phyloP scores from a whole-genome alignment of 2,888 invertebrate genomes.

The Mongoloraphidia duomilia region DNA sequence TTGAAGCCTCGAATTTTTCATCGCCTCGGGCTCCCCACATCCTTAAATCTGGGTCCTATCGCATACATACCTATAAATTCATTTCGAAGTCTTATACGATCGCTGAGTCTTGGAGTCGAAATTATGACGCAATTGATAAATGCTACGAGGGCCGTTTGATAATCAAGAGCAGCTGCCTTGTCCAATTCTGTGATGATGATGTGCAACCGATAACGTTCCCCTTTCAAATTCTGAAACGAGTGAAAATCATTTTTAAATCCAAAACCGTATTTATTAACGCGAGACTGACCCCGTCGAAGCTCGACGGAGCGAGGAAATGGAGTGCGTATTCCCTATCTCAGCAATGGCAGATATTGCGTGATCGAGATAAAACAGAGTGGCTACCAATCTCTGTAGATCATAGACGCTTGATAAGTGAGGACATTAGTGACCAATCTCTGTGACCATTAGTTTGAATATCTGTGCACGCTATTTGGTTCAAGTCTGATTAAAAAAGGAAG shows the following conservation, averaged over 20 bases:
- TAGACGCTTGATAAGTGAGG: no score
- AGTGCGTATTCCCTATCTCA: no score
- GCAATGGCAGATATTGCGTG: no score
- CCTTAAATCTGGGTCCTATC: neutral
- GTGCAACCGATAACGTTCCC: constrained; percentile 77
- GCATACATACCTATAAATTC: constrained; percentile 78
- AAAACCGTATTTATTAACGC: no score
- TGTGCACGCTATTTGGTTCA: no score
- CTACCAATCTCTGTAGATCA: no score
- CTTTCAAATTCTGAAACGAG: constrained; percentile 56
- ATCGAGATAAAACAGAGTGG: no score
- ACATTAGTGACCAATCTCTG: no score
- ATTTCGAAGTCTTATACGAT: constrained; percentile 76
- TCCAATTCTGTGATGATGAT: constrained; percentile 80
- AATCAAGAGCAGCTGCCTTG: constrained; percentile 65
- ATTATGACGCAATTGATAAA: constrained; percentile 94
- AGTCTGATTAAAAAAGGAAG: no score
- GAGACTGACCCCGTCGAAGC: no score
- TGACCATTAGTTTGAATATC: no score
- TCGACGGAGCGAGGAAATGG: no score
- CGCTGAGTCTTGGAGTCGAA: constrained; percentile 72
- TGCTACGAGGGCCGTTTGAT: constrained; percentile 81
- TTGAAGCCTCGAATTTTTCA: neutral
- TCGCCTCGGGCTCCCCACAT: constrained; percentile 2
- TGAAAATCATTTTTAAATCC: neutral